Conservation (phyloP, 2,888 invertebrate genomes). For the Hydraecia micacea region DNA sequence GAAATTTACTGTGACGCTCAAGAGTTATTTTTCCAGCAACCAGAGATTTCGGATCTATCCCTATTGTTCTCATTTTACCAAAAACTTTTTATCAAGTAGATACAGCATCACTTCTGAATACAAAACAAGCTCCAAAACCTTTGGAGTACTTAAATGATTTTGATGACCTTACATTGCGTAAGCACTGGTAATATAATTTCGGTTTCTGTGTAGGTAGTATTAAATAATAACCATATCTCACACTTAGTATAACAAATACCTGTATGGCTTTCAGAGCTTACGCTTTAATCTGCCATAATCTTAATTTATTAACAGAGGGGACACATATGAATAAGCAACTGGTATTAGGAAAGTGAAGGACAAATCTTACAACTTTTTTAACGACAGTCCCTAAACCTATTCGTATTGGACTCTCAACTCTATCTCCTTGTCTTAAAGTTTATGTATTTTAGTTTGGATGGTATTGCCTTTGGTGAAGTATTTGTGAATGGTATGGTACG, state of each 20-base stretch:
- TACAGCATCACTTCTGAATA: background rate
- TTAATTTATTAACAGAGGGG: constrained; percentile 81
- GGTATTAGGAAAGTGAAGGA: constrained; percentile 75
- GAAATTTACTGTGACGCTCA: background rate
- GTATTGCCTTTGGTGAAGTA: constrained; percentile 28
- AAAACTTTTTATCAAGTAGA: too few species aligned
- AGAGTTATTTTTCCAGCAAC: background rate
- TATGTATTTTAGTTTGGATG: background rate
- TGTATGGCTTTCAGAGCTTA: constrained; percentile 68
- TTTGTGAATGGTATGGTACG: constrained; percentile 63
- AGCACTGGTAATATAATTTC: constrained; percentile 38
- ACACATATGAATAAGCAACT: constrained; percentile 82
- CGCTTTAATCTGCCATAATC: constrained; percentile 78
- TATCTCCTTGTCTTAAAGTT: constrained; percentile 1
- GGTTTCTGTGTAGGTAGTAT: constrained; percentile 27
- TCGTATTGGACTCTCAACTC: constrained; percentile 4
- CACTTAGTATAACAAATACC: constrained; percentile 55
- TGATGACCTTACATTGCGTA: constrained; percentile 53
- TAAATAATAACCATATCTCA: constrained; percentile 55
- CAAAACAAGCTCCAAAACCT: background rate
- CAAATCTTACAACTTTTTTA: constrained; percentile 52
- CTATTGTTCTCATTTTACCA: background rate
- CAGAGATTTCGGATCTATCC: background rate
- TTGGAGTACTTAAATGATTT: constrained; percentile 52
- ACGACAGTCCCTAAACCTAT: background rate